Conservation (phyloP, 2,797 vertebrate species). For the Sebastes diaconus region DNA sequence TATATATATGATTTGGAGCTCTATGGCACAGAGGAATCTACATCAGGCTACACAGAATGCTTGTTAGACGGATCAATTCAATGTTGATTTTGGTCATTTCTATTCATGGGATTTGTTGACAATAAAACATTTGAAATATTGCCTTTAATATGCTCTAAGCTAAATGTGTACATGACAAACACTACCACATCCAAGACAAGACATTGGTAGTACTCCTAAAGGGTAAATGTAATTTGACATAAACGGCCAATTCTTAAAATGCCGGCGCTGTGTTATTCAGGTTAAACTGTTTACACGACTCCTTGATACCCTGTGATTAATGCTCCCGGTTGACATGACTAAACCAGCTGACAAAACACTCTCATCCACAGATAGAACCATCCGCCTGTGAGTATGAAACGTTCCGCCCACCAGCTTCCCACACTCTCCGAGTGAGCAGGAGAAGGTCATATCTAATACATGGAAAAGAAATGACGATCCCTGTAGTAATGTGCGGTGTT, state of each 20-base stretch:
- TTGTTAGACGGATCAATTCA: not conserved
- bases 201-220: not conserved
- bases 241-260: conserved; percentile 14
- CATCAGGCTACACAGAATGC: not conserved
- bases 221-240: conserved; percentile 3
- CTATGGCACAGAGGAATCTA: not conserved
- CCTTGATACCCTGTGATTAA: conserved; percentile 51
- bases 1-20: not conserved
- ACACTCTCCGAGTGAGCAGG: conserved; percentile 43
- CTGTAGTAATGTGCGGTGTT: conserved; percentile 21
- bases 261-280: conserved; percentile 3
- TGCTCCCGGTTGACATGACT: conserved; percentile 53
- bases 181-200: not conserved
- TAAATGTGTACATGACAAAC: not conserved
- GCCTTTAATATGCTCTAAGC: not conserved
- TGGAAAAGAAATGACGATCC: conserved; percentile 35
- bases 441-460: conserved; percentile 48
- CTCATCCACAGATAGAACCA: conserved; percentile 38
- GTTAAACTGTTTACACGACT: conserved; percentile 55
- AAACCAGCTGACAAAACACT: conserved; percentile 54
- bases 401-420: conserved; percentile 60
- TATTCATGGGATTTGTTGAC: not conserved
- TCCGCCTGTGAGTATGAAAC: conserved; percentile 33
- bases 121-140: not conserved
- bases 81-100: not conserved